Evolutionary conservation across 2,113 vertebrate genomes (phyloP).

Genomic region (Thalassarche chlororhynchos): DNA sequence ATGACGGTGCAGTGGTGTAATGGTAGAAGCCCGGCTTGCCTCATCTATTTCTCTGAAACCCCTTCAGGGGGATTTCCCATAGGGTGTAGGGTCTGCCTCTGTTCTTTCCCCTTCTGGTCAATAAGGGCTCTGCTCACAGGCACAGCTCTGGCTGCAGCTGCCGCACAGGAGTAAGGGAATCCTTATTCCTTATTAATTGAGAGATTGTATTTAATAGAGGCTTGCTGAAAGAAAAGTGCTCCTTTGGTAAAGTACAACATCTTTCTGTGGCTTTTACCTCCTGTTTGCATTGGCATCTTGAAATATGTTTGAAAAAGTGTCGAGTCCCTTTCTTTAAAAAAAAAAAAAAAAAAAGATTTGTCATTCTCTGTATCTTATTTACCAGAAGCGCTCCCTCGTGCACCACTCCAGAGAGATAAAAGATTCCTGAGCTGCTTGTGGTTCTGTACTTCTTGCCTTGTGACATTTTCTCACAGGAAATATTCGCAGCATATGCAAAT

Average conservation of each 20-base stretch:
- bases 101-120: neutral
- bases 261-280: neutral
- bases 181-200: neutral
- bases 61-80: neutral
- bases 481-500: neutral
- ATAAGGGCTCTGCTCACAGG: neutral
- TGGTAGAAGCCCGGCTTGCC: neutral
- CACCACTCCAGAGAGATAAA: neutral
- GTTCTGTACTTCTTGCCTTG: neutral
- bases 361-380: neutral
- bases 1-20: neutral
- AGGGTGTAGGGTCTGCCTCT: neutral
- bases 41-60: neutral
- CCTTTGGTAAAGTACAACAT: neutral
- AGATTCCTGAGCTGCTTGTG: neutral
- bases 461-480: neutral
- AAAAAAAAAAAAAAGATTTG: neutral
- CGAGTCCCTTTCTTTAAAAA: neutral
- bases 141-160: neutral
- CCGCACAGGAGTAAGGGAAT: neutral
- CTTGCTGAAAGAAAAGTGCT: neutral
- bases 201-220: neutral
- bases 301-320: neutral
- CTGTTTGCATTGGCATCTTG: neutral
- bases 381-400: rapidly evolving